phyloP scores from a whole-genome alignment of 2,888 invertebrate genomes.

The Muscina levida region DNA sequence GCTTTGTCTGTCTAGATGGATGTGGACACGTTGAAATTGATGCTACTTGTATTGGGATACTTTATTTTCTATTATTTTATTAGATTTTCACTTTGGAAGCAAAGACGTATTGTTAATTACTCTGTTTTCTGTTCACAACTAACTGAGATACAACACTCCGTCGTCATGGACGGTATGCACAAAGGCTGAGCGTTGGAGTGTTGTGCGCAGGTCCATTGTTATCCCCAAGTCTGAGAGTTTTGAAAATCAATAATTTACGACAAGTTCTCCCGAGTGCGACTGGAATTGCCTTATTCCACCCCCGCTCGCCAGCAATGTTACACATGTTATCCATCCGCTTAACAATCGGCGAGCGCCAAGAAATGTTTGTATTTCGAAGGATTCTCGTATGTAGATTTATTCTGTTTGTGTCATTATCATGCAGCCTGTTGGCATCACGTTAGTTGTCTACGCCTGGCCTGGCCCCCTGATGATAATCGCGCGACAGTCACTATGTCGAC shows the following conservation, averaged over 20 bases:
- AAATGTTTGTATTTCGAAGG: too few relatives aligned
- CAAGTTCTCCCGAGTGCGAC: conserved; percentile 42
- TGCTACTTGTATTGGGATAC: conserved; percentile 1
- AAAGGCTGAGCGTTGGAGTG: neutral
- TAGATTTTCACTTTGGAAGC: conserved; percentile 39
- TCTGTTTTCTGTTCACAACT: conserved; percentile 52
- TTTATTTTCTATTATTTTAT: conserved; percentile 14
- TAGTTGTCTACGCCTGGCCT: too few relatives aligned
- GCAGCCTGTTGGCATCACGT: conserved; percentile 51
- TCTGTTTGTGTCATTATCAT: conserved; percentile 30
- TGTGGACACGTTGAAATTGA: too few relatives aligned
- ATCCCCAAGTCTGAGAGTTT: conserved; percentile 21
- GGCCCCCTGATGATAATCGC: conserved; percentile 10
- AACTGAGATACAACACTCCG: conserved; percentile 27
- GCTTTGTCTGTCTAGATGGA: too few relatives aligned
- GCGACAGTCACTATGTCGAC: conserved; percentile 22
- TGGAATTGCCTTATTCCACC: conserved; percentile 32
- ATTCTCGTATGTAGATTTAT: conserved; percentile 32
- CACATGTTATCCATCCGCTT: conserved; percentile 10
- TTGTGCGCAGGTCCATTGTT: conserved; percentile 54
- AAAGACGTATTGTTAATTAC: conserved; percentile 50
- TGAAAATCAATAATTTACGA: conserved; percentile 60
- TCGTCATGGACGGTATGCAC: neutral
- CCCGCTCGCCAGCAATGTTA: neutral
- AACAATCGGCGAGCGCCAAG: too few relatives aligned